A percentile compares a stretch with the other conserved stretches of the same genome.
Conservation (phyloP, 1,140 invertebrate genomes). For the Drosophila insularis region DNA sequence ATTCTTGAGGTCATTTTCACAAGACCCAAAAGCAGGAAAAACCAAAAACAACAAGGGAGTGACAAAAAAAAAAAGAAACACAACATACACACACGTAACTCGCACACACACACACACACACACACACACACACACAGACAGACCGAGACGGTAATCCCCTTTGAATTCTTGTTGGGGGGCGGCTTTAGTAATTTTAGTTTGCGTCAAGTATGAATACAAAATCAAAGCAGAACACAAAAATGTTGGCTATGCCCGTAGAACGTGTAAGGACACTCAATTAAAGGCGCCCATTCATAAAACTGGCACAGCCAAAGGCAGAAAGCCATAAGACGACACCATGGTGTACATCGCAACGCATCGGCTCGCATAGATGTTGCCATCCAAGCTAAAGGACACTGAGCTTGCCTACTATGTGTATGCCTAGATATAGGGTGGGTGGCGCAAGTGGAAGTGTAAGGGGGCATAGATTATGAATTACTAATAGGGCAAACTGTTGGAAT, state of each 20-base stretch:
- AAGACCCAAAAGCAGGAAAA: neutral
- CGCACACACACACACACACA: neutral
- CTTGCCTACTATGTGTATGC: neutral
- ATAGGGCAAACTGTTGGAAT: conserved; percentile 68
- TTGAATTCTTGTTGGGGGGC: neutral
- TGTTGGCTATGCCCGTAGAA: conserved; percentile 31
- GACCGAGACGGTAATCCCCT: neutral
- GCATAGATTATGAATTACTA: conserved; percentile 74
- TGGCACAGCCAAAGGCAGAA: conserved; percentile 36
- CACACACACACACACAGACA: neutral
- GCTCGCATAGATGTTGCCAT: conserved; percentile 5
- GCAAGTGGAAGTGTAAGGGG: conserved; percentile 3
- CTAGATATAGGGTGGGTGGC: too few relatives aligned
- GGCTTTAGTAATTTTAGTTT: neutral
- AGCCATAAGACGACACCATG: neutral
- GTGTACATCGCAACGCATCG: neutral
- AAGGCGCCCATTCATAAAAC: conserved; percentile 62
- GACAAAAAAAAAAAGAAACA: neutral
- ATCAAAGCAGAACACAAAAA: conserved; percentile 65
- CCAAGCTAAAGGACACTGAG: neutral
- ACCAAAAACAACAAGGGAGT: neutral
- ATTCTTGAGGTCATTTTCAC: conserved; percentile 20
- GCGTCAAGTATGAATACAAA: conserved; percentile 50
- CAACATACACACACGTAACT: neutral
- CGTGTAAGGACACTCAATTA: conserved; percentile 63